These are phyloP conservation scores for Cerceris rybyensis DNA, from an alignment of 2,888 invertebrate species.

Conservation along the genomic window DNA sequence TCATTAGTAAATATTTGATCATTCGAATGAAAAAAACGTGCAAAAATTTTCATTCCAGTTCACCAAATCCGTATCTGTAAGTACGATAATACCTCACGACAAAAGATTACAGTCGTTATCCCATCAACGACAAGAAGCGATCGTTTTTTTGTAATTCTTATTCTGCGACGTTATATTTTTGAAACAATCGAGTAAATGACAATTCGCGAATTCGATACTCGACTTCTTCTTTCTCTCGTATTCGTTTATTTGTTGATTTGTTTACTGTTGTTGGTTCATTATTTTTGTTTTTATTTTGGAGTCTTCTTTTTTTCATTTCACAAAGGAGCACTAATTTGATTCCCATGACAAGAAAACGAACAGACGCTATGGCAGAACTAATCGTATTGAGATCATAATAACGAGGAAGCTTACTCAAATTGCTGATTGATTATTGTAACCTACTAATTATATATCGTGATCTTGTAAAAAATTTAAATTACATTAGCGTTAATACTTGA, in stretches of 20 bases:
- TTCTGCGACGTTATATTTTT: not conserved
- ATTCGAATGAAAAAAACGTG: too few species aligned
- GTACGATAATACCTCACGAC: not conserved
- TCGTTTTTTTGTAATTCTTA: constrained; percentile 22
- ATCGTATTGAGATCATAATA: constrained; percentile 61
- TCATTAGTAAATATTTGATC: too few species aligned
- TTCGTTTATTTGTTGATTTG: not conserved
- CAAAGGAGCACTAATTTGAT: constrained; percentile 17
- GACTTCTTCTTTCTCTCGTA: not conserved
- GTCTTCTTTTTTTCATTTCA: not conserved
- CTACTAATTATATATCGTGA: constrained; percentile 60
- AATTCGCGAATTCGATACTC: not conserved
- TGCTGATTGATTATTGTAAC: constrained; percentile 59
- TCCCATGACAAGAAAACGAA: constrained; percentile 27
- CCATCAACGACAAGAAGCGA: constrained; percentile 11
- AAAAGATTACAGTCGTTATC: not conserved
- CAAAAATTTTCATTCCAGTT: too few species aligned
- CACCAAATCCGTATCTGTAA: not conserved
- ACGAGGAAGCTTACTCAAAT: constrained; percentile 61
- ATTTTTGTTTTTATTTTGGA: not conserved
- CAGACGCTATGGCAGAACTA: constrained; percentile 44
- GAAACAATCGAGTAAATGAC: not conserved
- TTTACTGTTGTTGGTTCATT: not conserved
- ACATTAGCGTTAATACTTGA: constrained; percentile 64
- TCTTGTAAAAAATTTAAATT: constrained; percentile 55